phyloP scores from a whole-genome alignment of 2,888 invertebrate genomes.

The Lithodes maja region DNA sequence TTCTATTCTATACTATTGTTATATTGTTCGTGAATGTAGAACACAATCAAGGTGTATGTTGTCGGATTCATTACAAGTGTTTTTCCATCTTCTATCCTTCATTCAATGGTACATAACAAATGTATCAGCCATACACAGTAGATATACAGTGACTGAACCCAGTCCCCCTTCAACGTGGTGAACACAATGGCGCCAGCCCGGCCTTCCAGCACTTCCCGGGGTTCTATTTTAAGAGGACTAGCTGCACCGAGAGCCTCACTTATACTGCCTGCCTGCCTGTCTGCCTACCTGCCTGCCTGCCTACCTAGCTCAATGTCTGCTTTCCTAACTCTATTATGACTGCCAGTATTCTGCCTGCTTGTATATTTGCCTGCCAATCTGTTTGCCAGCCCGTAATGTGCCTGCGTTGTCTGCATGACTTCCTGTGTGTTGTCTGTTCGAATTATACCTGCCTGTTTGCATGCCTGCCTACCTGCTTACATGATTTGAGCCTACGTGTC shows the following conservation, averaged over 20 bases:
- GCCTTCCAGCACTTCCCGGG: neutral
- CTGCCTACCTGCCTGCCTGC: conserved; percentile 10
- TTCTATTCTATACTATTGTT: no score
- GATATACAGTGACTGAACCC: no score
- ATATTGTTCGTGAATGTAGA: no score
- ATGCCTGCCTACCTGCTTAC: conserved; percentile 1
- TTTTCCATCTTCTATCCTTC: no score
- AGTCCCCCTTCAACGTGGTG: no score
- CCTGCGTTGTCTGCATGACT: conserved; percentile 6
- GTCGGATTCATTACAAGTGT: no score
- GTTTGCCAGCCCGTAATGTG: neutral
- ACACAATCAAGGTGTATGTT: no score
- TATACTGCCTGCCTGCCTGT: neutral
- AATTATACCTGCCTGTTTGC: neutral
- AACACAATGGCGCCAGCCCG: neutral
- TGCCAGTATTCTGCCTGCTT: neutral
- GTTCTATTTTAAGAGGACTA: neutral
- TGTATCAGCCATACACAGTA: no score
- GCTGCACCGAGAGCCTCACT: neutral
- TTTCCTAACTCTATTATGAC: neutral
- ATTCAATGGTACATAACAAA: no score
- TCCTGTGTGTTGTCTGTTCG: neutral
- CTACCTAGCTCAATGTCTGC: conserved; percentile 8
- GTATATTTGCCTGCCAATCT: conserved; percentile 2
- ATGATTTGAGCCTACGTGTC: neutral